Percentiles rank a stretch among this genome's conserved stretches.
Conservation (phyloP, 1,140 invertebrate species). For the Formica selysi region DNA sequence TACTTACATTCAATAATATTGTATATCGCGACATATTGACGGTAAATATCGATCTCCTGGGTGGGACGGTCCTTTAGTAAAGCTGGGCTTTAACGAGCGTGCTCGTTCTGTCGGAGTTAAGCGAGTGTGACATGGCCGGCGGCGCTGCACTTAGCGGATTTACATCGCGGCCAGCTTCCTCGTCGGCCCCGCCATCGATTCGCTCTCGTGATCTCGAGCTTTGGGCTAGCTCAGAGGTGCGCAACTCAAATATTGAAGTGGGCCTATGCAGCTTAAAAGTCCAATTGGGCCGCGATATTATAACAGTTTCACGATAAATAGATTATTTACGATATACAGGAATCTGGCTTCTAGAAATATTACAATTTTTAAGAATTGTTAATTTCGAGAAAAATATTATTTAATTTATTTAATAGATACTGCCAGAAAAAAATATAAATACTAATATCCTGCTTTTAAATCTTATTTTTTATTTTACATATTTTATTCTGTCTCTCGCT, state of each 20-base stretch:
- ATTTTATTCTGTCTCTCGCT: background rate
- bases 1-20: background rate
- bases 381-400: background rate
- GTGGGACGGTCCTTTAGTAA: constrained; percentile 31
- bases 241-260: constrained; percentile 36
- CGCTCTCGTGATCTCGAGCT: constrained; percentile 50
- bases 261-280: constrained; percentile 34
- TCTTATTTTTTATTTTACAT: background rate
- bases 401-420: background rate
- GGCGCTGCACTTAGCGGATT: constrained; percentile 57
- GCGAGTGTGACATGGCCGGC: constrained; percentile 57
- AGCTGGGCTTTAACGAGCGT: constrained; percentile 57
- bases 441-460: background rate
- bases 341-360: background rate
- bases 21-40: constrained; percentile 19
- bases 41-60: constrained; percentile 38
- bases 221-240: constrained; percentile 48
- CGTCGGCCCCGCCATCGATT: constrained; percentile 50
- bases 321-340: background rate
- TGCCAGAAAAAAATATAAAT: background rate
- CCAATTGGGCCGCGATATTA: background rate
- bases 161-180: constrained; percentile 58
- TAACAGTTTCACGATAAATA: background rate
- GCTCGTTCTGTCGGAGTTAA: constrained; percentile 60
- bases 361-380: background rate